Evolutionary conservation across 1,140 invertebrate genomes (phyloP).

Genomic region (Euwallacea fornicatus): DNA sequence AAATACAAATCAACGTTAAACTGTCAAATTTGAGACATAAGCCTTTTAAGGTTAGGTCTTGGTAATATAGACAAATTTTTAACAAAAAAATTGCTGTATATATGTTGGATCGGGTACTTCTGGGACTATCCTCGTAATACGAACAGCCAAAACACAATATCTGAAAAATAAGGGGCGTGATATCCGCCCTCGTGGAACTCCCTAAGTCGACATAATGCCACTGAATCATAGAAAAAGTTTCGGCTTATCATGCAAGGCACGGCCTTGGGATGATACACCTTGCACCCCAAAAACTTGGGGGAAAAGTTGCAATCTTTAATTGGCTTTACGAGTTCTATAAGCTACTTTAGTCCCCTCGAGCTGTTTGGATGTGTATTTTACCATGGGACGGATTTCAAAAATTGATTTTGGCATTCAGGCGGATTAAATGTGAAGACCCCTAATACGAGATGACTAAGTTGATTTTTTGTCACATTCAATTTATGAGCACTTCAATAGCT

Average conservation of each 20-base stretch:
- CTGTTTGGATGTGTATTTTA: constrained; percentile 20
- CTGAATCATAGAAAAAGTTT: constrained; percentile 33
- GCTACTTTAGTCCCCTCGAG: constrained; percentile 25
- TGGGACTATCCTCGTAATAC: no score
- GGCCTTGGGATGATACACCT: constrained; percentile 24
- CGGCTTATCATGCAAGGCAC: constrained; percentile 30
- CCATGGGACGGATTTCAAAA: constrained; percentile 23
- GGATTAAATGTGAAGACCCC: constrained; percentile 6
- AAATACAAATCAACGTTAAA: no score
- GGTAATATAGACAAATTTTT: no score
- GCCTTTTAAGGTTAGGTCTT: no score
- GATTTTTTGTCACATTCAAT: no score
- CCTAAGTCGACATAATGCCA: constrained; percentile 22
- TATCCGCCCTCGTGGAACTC: constrained; percentile 5
- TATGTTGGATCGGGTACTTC: no score
- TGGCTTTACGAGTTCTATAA: constrained; percentile 31
- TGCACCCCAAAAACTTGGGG: constrained; percentile 19
- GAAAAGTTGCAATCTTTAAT: constrained; percentile 35
- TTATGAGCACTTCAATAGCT: no score
- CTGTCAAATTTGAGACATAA: no score
- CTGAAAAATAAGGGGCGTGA: constrained; percentile 15
- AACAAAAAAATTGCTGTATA: no score
- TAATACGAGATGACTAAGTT: no score
- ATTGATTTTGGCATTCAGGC: constrained; percentile 22
- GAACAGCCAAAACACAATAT: background rate